phyloP scores from a whole-genome alignment of 2,797 vertebrate genomes.

The Coregonus sp. region DNA sequence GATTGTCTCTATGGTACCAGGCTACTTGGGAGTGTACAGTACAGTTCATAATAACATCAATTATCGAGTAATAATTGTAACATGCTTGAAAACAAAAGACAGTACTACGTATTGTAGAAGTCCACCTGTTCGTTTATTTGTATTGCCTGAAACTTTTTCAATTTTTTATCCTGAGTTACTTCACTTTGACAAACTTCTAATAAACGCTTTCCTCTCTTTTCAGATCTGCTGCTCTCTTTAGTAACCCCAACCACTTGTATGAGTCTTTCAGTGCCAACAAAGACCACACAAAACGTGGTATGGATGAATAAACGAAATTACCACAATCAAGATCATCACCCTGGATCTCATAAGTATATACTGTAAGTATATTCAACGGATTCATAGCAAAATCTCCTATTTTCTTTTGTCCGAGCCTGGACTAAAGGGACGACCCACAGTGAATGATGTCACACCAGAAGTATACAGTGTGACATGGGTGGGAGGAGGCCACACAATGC shows the following conservation, averaged over 20 bases:
- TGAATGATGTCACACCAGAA: constrained; percentile 1
- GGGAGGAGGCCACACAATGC: constrained; percentile 19
- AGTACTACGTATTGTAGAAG: neutral
- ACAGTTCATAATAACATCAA: neutral
- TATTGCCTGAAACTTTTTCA: neutral
- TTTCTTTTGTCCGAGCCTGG: neutral
- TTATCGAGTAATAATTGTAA: neutral
- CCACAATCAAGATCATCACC: neutral
- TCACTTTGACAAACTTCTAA: neutral
- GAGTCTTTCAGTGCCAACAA: neutral
- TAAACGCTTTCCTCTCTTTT: neutral
- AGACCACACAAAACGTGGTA: neutral
- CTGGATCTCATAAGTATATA: neutral
- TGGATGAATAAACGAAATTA: neutral
- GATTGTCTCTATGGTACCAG: neutral
- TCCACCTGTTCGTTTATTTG: neutral
- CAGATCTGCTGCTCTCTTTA: neutral
- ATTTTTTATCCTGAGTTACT: neutral
- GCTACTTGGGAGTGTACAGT: neutral
- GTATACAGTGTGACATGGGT: constrained; percentile 13
- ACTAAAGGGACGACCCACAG: neutral
- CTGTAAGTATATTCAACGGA: neutral
- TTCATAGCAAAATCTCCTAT: neutral
- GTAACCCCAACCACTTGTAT: neutral
- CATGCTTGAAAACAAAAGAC: neutral